These are phyloP conservation scores for Chamaea fasciata DNA, from an alignment of 2,113 vertebrate species.

Conservation along the genomic window DNA sequence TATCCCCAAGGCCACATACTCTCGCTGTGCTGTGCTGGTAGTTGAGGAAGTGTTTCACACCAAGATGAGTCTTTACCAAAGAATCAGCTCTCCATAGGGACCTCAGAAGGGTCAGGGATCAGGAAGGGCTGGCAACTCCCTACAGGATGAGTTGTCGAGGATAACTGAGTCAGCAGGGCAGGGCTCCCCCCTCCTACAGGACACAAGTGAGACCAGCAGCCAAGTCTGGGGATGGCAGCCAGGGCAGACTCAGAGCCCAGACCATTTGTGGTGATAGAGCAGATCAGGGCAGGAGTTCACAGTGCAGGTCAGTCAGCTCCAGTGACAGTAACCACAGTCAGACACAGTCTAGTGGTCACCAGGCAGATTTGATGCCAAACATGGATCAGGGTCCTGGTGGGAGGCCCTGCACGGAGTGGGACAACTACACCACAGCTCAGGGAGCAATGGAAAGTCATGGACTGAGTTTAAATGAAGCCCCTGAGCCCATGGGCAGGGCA, in stretches of 20 bases:
- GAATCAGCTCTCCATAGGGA: not conserved
- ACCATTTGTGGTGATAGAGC: not conserved
- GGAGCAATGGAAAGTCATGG: not conserved
- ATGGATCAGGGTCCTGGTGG: not conserved
- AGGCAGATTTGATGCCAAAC: not conserved
- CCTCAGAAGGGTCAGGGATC: not conserved
- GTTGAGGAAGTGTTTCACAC: conserved; percentile 14
- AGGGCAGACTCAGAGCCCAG: not conserved
- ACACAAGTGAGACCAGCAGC: not conserved
- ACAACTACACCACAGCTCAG: not conserved
- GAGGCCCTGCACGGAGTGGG: not conserved
- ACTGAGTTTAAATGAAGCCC: not conserved
- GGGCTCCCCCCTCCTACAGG: not conserved
- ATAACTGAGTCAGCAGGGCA: not conserved
- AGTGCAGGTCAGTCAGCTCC: not conserved
- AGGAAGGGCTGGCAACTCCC: not conserved
- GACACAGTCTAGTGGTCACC: not conserved
- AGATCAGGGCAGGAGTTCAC: not conserved
- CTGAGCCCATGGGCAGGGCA: not conserved
- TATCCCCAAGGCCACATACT: not conserved
- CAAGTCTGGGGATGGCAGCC: not conserved
- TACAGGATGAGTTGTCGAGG: not conserved
- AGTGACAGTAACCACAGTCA: not conserved
- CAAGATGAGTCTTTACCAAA: not conserved
- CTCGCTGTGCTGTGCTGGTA: not conserved